phyloP scores from a whole-genome alignment of 1,140 invertebrate species.

The Drosophila nasuta region DNA sequence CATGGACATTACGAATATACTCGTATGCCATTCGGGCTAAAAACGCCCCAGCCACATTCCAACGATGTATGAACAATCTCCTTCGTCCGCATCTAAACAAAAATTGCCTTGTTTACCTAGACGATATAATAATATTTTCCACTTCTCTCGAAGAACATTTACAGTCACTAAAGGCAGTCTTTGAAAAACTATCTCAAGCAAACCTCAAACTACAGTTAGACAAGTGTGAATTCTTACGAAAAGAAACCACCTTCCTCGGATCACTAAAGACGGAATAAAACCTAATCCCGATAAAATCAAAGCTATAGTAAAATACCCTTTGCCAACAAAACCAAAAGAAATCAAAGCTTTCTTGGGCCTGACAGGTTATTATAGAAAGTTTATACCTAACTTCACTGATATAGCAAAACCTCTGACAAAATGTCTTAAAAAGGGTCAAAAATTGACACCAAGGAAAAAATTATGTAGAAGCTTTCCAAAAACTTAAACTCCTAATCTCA shows the following conservation, averaged over 20 bases:
- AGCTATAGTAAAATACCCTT: slow-evolving; percentile 56
- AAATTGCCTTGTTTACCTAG: slow-evolving; percentile 64
- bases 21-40: slow-evolving; percentile 22
- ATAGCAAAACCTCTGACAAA: slow-evolving; percentile 61
- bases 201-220: slow-evolving; percentile 37
- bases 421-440: not conserved
- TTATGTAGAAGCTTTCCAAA: not conserved
- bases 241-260: slow-evolving; percentile 65
- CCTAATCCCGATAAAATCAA: slow-evolving; percentile 56
- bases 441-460: not conserved
- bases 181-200: slow-evolving; percentile 62
- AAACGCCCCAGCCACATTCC: slow-evolving; percentile 84
- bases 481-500: not conserved
- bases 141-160: slow-evolving; percentile 71
- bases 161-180: slow-evolving; percentile 72
- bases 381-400: slow-evolving; percentile 18
- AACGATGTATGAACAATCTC: slow-evolving; percentile 66
- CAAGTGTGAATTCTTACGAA: slow-evolving; percentile 46
- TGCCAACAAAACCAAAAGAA: slow-evolving; percentile 51
- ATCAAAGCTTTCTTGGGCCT: slow-evolving; percentile 29
- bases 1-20: slow-evolving; percentile 10
- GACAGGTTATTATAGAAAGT: slow-evolving; percentile 17
- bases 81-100: slow-evolving; percentile 72
- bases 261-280: slow-evolving; percentile 49
- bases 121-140: slow-evolving; percentile 77